phyloP scores from a whole-genome alignment of 2,888 invertebrate species.

The Drosophila meridionalis region DNA sequence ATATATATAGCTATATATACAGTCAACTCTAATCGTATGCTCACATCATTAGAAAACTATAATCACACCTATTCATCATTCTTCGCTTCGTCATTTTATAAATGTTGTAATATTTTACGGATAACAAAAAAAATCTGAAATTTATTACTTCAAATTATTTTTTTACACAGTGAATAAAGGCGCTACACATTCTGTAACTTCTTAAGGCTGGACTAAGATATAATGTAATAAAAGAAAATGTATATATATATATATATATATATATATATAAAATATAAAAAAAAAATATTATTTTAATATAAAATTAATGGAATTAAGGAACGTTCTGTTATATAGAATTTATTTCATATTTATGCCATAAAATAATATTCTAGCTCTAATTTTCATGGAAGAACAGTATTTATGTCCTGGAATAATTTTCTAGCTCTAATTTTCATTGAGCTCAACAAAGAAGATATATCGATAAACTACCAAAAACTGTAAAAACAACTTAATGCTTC shows the following conservation, averaged over 20 bases:
- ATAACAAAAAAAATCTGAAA: background rate
- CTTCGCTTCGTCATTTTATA: background rate
- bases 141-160: background rate
- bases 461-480: too few relatives aligned
- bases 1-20: too few relatives aligned
- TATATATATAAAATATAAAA: background rate
- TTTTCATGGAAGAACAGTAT: too few relatives aligned
- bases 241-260: background rate
- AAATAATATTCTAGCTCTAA: too few relatives aligned
- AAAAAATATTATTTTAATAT: too few relatives aligned
- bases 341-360: too few relatives aligned
- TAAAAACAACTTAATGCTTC: too few relatives aligned
- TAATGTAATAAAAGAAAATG: background rate
- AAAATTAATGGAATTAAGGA: background rate
- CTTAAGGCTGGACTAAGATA: background rate
- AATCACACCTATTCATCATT: background rate
- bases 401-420: too few relatives aligned
- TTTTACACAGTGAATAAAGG: background rate
- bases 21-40: background rate
- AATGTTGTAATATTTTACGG: background rate
- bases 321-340: too few relatives aligned
- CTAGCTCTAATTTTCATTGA: too few relatives aligned
- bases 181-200: background rate
- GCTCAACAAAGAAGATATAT: too few relatives aligned
- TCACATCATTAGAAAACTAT: background rate